These are phyloP conservation scores for Pyralis farinalis DNA, from an alignment of 2,888 invertebrate genomes.

Conservation along the genomic window DNA sequence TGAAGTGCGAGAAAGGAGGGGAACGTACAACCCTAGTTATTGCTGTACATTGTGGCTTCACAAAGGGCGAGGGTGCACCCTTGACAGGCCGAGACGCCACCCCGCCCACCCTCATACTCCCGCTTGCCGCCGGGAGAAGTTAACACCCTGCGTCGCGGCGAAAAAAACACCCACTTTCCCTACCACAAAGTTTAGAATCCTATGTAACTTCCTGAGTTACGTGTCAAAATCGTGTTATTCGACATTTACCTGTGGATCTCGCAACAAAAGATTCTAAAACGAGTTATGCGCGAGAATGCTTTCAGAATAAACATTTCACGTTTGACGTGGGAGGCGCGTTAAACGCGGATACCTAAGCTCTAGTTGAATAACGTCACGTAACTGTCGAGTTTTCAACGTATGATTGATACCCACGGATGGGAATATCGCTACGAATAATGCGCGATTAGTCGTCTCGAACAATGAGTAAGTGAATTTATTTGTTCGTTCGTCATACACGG, in stretches of 20 bases:
- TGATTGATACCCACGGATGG: constrained; percentile 37
- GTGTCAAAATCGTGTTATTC: constrained; percentile 47
- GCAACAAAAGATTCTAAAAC: constrained; percentile 52
- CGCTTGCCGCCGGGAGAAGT: constrained; percentile 14
- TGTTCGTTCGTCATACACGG: constrained; percentile 46
- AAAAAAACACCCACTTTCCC: constrained; percentile 32
- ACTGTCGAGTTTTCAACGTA: constrained; percentile 31
- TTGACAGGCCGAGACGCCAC: constrained; percentile 41
- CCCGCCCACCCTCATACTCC: constrained; percentile 30
- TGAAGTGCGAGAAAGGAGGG: constrained; percentile 47
- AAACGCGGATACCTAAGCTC: constrained; percentile 29
- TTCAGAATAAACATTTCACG: constrained; percentile 44
- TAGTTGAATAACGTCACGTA: constrained; percentile 30
- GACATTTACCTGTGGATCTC: constrained; percentile 53
- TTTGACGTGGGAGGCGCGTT: constrained; percentile 30
- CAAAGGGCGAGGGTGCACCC: constrained; percentile 56
- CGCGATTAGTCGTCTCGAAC: constrained; percentile 11
- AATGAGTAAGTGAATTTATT: constrained; percentile 44
- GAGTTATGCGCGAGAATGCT: constrained; percentile 43
- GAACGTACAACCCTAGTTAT: constrained; percentile 42
- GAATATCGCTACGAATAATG: constrained; percentile 26
- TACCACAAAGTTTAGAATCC: constrained; percentile 39
- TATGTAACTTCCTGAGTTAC: constrained; percentile 24
- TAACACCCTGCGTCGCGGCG: constrained; percentile 14
- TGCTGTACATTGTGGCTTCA: constrained; percentile 44